Evolutionary conservation across 2,888 invertebrate genomes (phyloP).

Genomic region (Tinea semifulvella): DNA sequence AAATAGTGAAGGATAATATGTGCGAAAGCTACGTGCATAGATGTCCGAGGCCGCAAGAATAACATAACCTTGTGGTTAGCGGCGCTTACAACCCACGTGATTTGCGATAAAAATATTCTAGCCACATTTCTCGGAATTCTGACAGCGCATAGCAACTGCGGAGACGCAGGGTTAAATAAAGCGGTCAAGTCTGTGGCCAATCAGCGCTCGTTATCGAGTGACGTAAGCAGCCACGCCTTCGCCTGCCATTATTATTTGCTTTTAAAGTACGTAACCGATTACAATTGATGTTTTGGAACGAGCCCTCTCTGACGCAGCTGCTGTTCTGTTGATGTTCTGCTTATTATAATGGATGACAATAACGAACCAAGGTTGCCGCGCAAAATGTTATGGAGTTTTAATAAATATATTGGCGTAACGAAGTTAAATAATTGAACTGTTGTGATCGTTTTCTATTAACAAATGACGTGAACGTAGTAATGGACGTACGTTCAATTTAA

Average conservation of each 20-base stretch:
- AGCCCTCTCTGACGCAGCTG: slow-evolving; percentile 11
- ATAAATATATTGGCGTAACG: background rate
- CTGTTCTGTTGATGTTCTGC: slow-evolving; percentile 4
- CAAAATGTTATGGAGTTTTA: background rate
- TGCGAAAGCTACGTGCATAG: background rate
- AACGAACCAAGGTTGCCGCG: background rate
- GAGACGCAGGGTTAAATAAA: slow-evolving; percentile 52
- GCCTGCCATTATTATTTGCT: slow-evolving; percentile 43
- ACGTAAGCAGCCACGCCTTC: slow-evolving; percentile 65
- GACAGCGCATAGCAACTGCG: slow-evolving; percentile 52
- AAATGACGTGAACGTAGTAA: no score
- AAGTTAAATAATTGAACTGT: background rate
- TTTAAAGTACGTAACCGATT: slow-evolving; percentile 15
- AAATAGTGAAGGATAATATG: background rate
- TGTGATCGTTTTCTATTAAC: no score
- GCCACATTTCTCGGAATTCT: slow-evolving; percentile 37
- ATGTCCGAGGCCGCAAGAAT: slow-evolving; percentile 10
- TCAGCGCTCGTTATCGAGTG: slow-evolving; percentile 35
- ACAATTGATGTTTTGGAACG: slow-evolving; percentile 27
- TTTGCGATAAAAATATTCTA: slow-evolving; percentile 34
- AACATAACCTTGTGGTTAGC: slow-evolving; percentile 22
- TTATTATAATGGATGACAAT: background rate
- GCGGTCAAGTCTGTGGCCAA: slow-evolving; percentile 41
- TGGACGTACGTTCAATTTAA: no score
- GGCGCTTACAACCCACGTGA: slow-evolving; percentile 21